Conservation (phyloP, 1,140 invertebrate species). For the Sogatella furcifera region DNA sequence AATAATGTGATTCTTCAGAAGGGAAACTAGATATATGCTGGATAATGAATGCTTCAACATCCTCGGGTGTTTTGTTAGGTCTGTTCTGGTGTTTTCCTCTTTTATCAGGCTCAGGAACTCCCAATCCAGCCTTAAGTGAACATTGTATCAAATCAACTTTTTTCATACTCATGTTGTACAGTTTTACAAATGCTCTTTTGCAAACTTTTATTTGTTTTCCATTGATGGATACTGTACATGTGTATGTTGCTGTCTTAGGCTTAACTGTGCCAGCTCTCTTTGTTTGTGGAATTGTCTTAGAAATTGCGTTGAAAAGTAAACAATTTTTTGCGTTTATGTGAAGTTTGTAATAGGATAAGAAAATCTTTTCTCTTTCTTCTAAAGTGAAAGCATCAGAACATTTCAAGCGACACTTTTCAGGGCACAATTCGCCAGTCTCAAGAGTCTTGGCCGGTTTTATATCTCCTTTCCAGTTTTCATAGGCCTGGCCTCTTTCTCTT, state of each 20-base stretch:
- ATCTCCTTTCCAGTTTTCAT: too few relatives aligned
- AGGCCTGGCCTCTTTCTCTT: too few relatives aligned
- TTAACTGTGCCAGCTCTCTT: not conserved
- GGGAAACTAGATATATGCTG: not conserved
- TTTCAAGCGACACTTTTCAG: constrained; percentile 10
- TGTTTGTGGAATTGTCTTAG: not conserved
- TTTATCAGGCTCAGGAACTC: constrained; percentile 8
- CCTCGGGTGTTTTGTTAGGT: constrained; percentile 8
- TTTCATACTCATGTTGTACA: not conserved
- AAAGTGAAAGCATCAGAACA: not conserved
- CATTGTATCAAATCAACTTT: constrained; percentile 1
- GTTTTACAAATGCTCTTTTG: not conserved
- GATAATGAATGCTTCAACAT: constrained; percentile 1
- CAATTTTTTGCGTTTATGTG: constrained; percentile 2
- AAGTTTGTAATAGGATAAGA: not conserved
- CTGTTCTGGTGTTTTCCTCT: constrained; percentile 2
- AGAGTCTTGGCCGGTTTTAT: too few relatives aligned
- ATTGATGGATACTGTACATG: not conserved
- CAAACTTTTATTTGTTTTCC: not conserved
- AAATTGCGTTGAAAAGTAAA: not conserved
- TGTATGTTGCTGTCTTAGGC: not conserved
- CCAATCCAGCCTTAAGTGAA: not conserved
- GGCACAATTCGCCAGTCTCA: not conserved
- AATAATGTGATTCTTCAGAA: constrained; percentile 6
- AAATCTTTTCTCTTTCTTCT: not conserved